Conservation (phyloP, 2,888 invertebrate genomes). For the Itoplectis maculator region DNA sequence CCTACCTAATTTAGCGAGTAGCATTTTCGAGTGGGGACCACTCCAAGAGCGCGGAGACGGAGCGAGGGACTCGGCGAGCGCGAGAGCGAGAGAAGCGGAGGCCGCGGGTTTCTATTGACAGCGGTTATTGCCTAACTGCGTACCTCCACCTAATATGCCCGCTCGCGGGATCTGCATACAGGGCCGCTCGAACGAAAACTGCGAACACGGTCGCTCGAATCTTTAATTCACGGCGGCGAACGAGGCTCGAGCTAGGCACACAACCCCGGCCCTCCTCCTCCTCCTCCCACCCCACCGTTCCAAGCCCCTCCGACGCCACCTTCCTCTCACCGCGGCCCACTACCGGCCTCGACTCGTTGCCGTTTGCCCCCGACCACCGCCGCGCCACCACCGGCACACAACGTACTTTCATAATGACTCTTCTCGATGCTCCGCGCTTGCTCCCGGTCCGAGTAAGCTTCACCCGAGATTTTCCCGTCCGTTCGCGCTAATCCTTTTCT, state of each 20-base stretch:
- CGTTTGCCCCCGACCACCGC: constrained; percentile 46
- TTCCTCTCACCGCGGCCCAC: no score
- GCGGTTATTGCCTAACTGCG: constrained; percentile 85
- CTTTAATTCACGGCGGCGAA: constrained; percentile 80
- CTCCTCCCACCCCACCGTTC: constrained; percentile 47
- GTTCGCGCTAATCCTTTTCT: constrained; percentile 62
- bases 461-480: constrained; percentile 49
- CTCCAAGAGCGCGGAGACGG: constrained; percentile 75
- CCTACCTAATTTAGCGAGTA: constrained; percentile 85
- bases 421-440: constrained; percentile 50
- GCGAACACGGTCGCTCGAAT: constrained; percentile 82
- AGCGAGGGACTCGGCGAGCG: constrained; percentile 62
- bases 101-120: constrained; percentile 83
- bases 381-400: constrained; percentile 60
- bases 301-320: no score
- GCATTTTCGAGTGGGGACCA: constrained; percentile 84
- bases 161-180: constrained; percentile 82
- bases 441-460: constrained; percentile 26
- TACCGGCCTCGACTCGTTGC: constrained; percentile 58
- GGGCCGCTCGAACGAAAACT: constrained; percentile 83
- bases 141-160: constrained; percentile 84
- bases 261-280: constrained; percentile 41
- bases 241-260: constrained; percentile 66
- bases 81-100: constrained; percentile 54
- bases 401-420: constrained; percentile 68